Evolutionary conservation across 2,797 vertebrate species (phyloP).

Genomic region (Lacerta agilis): DNA sequence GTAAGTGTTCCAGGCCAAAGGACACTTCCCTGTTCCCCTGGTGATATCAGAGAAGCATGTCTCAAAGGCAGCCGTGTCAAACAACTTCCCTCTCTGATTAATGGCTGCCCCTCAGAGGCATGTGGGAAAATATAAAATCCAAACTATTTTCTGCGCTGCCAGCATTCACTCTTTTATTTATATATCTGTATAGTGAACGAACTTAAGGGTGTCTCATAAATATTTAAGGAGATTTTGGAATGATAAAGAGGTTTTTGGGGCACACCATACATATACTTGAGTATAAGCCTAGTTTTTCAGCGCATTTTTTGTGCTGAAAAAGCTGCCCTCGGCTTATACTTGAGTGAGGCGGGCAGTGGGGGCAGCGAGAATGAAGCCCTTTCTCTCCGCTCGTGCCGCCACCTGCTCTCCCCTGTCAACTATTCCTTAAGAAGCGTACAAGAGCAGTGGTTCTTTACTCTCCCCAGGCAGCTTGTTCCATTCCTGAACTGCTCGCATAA

Average conservation of each 20-base stretch:
- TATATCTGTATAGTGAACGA: not conserved
- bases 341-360: no score
- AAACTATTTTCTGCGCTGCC: conserved; percentile 16
- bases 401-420: no score
- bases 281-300: no score
- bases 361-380: no score
- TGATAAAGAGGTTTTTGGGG: not conserved
- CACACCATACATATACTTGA: not conserved
- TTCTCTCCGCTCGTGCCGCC: no score
- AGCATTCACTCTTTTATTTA: not conserved
- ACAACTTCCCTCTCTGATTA: conserved; percentile 64
- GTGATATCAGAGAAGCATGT: conserved; percentile 53
- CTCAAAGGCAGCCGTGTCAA: conserved; percentile 57
- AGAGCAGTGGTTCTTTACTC: no score
- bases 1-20: conserved; percentile 59
- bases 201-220: conserved; percentile 8
- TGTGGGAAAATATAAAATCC: conserved; percentile 64
- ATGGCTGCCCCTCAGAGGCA: conserved; percentile 60
- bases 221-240: not conserved
- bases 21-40: conserved; percentile 28
- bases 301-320: no score
- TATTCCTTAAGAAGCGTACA: no score
- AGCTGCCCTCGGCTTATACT: no score
- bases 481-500: no score
- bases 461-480: no score